Conservation (phyloP, 1,140 invertebrate species). For the Penaeus vannamei region DNA sequence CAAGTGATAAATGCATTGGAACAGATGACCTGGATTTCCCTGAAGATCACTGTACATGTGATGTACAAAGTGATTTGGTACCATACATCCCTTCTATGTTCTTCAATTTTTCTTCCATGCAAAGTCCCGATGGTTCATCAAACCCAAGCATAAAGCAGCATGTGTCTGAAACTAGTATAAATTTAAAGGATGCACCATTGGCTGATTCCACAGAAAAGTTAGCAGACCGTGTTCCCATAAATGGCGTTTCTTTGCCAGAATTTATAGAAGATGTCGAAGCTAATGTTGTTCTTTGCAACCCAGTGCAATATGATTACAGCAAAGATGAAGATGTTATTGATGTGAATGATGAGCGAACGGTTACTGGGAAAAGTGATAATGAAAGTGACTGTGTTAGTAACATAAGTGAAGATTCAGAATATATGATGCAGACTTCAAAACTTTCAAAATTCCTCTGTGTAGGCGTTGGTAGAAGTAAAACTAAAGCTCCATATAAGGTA, state of each 20-base stretch:
- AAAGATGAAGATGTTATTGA: conserved; percentile 61
- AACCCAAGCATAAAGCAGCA: conserved; percentile 88
- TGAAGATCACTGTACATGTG: conserved; percentile 63
- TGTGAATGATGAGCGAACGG: conserved; percentile 51
- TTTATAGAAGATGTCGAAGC: conserved; percentile 67
- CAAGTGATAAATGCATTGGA: conserved; percentile 59
- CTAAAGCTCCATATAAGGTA: conserved; percentile 66
- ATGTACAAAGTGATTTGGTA: conserved; percentile 65
- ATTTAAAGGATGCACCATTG: conserved; percentile 59
- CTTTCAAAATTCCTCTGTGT: conserved; percentile 68
- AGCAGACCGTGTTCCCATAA: conserved; percentile 60
- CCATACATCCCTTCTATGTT: conserved; percentile 65
- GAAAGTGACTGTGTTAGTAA: conserved; percentile 68
- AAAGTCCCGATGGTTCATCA: conserved; percentile 91
- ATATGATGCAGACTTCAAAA: conserved; percentile 67
- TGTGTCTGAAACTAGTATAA: conserved; percentile 66
- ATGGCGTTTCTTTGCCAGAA: conserved; percentile 62
- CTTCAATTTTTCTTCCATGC: conserved; percentile 68
- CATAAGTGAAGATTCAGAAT: conserved; percentile 68
- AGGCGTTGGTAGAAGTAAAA: conserved; percentile 66
- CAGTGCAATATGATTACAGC: conserved; percentile 63
- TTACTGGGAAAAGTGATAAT: conserved; percentile 65
- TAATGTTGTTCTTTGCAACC: conserved; percentile 65
- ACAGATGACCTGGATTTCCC: conserved; percentile 59
- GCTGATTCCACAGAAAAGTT: conserved; percentile 63